Conservation (phyloP, 1,140 invertebrate genomes). For the Plectus sambesii region DNA sequence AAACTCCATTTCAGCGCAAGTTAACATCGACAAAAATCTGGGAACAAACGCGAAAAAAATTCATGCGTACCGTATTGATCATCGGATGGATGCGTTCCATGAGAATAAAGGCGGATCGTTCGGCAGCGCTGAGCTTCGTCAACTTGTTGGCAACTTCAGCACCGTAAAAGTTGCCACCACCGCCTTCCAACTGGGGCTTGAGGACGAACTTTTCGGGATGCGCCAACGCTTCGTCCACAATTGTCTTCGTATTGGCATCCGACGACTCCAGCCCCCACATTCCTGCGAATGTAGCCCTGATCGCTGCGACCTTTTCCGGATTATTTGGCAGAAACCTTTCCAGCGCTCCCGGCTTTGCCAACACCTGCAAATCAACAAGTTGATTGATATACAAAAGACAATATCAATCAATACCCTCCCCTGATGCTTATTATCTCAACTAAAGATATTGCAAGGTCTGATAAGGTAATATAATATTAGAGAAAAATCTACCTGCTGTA, state of each 20-base stretch:
- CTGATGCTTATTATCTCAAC: too few species aligned
- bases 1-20: too few species aligned
- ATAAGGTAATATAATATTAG: too few species aligned
- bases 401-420: too few species aligned
- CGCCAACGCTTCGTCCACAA: slow-evolving; percentile 59
- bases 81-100: slow-evolving; percentile 77
- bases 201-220: slow-evolving; percentile 75
- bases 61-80: not conserved
- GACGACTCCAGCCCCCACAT: slow-evolving; percentile 68
- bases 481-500: slow-evolving; percentile 46
- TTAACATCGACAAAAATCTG: too few species aligned
- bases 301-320: slow-evolving; percentile 49
- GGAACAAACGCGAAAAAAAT: too few species aligned
- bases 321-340: slow-evolving; percentile 56
- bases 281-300: slow-evolving; percentile 73
- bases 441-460: too few species aligned
- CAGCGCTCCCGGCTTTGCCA: slow-evolving; percentile 55
- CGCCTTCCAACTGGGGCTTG: slow-evolving; percentile 82
- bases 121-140: slow-evolving; percentile 54
- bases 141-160: slow-evolving; percentile 61
- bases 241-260: slow-evolving; percentile 23
- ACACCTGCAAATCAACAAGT: slow-evolving; percentile 19
- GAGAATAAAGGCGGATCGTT: slow-evolving; percentile 75
- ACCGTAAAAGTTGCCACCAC: slow-evolving; percentile 77
- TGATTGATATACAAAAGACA: not conserved